A percentile compares a stretch with the other conserved stretches of the same genome.
phyloP scores from a whole-genome alignment of 2,888 invertebrate genomes.

The Megamerina dolium region DNA sequence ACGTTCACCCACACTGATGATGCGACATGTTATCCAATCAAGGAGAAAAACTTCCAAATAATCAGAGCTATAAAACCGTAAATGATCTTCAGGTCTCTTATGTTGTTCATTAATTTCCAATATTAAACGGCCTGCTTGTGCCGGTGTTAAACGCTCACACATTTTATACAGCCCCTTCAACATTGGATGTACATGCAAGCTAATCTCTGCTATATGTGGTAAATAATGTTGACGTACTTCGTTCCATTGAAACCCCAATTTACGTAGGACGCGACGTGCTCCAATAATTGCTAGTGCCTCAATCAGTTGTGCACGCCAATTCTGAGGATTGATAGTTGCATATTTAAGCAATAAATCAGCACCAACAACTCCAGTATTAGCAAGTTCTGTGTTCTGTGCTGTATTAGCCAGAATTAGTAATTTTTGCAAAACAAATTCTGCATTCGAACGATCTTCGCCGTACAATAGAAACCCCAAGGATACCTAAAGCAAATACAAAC shows the following conservation, averaged over 20 bases:
- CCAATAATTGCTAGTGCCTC: conserved; percentile 53
- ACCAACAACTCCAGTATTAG: conserved; percentile 5
- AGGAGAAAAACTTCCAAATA: conserved; percentile 43
- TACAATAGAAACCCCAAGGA: conserved; percentile 41
- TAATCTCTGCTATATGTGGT: conserved; percentile 41
- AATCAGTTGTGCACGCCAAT: conserved; percentile 51
- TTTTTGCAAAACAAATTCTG: conserved; percentile 37
- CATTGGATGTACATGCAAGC: conserved; percentile 46
- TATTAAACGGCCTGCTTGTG: conserved; percentile 34
- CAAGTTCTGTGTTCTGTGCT: conserved; percentile 9
- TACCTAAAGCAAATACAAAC: conserved; percentile 31
- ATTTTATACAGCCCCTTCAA: conserved; percentile 50
- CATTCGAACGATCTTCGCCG: conserved; percentile 31
- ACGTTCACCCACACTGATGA: conserved; percentile 30
- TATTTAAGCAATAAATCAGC: conserved; percentile 32
- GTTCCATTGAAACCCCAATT: conserved; percentile 41
- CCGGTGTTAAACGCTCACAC: conserved; percentile 46
- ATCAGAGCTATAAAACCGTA: conserved; percentile 34
- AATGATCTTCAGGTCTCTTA: conserved; percentile 22
- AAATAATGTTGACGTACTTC: conserved; percentile 39
- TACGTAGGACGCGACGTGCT: conserved; percentile 41
- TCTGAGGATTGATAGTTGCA: conserved; percentile 27
- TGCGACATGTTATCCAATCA: conserved; percentile 36
- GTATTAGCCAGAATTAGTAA: conserved; percentile 22
- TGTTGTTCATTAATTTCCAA: conserved; percentile 27